Evolutionary conservation across 2,888 invertebrate species (phyloP), one percentile per base, ranked within the genome.

Genomic region (Tetheella fluctuosa): DNA sequence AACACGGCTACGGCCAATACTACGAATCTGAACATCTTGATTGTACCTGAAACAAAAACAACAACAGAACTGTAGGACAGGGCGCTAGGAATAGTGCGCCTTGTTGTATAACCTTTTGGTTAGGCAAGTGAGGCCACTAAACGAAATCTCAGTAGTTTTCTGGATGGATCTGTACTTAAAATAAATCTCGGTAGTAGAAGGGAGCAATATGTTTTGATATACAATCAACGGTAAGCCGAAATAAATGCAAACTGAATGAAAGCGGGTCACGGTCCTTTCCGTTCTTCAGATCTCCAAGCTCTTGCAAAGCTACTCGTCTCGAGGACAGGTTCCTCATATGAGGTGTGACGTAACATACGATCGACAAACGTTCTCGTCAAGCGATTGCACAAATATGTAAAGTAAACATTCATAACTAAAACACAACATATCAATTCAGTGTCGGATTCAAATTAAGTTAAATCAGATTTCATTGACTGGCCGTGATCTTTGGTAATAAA

Each of bases 251-350:
- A 66, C 58, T 68, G 67, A 73, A 76, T 58, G 74, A 83, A 86
- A 86, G 85, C 76, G 71, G 85, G 91, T 90, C 91, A 90, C 34
- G 91, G 91, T 83, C 80, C 73, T 78, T 80, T 76, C 79, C 77
- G 82, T 82, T 85, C 86, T 83, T 88, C 86, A 83, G 82, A 80
- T 70, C 73, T 78, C 48, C 74, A 81, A 84, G 79, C 80, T 81
- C 80, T 80, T 77, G 77, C 76, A 77, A 75, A 79, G 78, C 73
- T 75, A 73, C 80, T 74, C 64, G 73, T 78, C 73, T 79, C 73
- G 76, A 72, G 73, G 84, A 88, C 88, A 77, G 86, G 87, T 88
- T 88, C 75, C 81, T 67, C 73, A 73, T 70, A 80, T 72, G 73
- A 68, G 65, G 67, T 69, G 67, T 89, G 83, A 78, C 80, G 88